A percentile compares a stretch with the other conserved stretches of the same genome.
phyloP scores from a whole-genome alignment of 2,797 vertebrate genomes.

The Hippopotamyrus pictus region DNA sequence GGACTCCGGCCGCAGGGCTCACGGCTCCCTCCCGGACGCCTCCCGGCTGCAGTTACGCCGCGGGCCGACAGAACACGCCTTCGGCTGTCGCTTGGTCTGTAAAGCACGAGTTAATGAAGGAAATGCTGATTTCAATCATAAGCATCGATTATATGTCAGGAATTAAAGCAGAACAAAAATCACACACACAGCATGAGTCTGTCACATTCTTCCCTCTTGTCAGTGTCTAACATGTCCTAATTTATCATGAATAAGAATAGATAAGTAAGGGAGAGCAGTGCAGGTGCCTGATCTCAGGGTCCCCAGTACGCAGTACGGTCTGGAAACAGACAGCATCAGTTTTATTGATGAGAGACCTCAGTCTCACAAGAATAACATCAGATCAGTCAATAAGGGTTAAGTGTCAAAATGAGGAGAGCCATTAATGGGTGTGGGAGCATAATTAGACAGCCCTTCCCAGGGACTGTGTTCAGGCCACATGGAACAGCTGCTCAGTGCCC shows the following conservation, averaged over 20 bases:
- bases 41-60: neutral
- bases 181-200: neutral
- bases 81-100: neutral
- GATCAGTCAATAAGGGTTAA: slow-evolving; percentile 60
- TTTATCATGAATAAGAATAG: neutral
- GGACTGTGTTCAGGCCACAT: slow-evolving; percentile 56
- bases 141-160: neutral
- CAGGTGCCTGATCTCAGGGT: neutral
- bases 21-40: slow-evolving; percentile 31
- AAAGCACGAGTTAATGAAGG: neutral
- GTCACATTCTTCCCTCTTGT: neutral
- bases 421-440: slow-evolving; percentile 77
- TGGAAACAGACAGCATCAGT: slow-evolving; percentile 28
- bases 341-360: slow-evolving; percentile 52
- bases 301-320: neutral
- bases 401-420: slow-evolving; percentile 63
- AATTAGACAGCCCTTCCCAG: slow-evolving; percentile 73
- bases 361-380: slow-evolving; percentile 53
- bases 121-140: neutral
- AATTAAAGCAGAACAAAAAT: neutral
- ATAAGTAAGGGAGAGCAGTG: neutral
- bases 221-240: neutral
- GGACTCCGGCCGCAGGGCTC: slow-evolving; percentile 70
- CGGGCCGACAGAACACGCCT: neutral
- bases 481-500: slow-evolving; percentile 70